Base-by-base conservation (phyloP, 2,888 invertebrate species). In the Erynnis tages region DNA sequence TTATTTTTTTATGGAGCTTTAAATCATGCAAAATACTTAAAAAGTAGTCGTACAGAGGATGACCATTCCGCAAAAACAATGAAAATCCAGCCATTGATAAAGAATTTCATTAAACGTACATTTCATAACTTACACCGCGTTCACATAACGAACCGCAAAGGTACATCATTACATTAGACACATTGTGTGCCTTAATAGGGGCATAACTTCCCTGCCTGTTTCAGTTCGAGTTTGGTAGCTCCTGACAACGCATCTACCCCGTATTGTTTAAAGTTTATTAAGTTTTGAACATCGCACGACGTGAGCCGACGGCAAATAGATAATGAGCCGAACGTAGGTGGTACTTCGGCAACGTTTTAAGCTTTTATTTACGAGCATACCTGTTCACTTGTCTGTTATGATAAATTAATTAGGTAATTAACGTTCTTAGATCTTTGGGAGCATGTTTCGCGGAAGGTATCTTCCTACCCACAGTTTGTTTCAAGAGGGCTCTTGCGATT, bases 261-360 rank as follows among this genome's bases (percentile, higher is more conserved):
- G 76, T 80, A 82, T 83, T 87, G 83, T 87, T 84, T 81, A 79
- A 85, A 87, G 81, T 87, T 86, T 81, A 82, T 81, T 80, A 82
- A 85, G 83, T 86, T 84, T 73, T 57, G 74, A 83, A 84, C 82
- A 80, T 79, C 62, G 79, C 73, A 75, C 74, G 79, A 79, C 77
- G 75, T 81, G 76, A 81, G 84, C 77, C 76, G 78, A 75, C 78
- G 71, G 74, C 62, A 64, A 69, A 73, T 77, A 67, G 64, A 69
- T 78, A 80, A 82, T 57, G 53, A 59, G 50, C 45, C 43, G 38
- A 60, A 56, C 54, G 38, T 54, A 45, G 53, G 52, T 45, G 44
- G 45, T 35, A 56, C 34, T 56, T 56, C 40, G 34, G 27, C 23
- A 37, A 52, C 44, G 37, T 44, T 52, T 44, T 52, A 21, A 30